Conservation (phyloP, 2,797 vertebrate species). For the Glyptemys insculpta region DNA sequence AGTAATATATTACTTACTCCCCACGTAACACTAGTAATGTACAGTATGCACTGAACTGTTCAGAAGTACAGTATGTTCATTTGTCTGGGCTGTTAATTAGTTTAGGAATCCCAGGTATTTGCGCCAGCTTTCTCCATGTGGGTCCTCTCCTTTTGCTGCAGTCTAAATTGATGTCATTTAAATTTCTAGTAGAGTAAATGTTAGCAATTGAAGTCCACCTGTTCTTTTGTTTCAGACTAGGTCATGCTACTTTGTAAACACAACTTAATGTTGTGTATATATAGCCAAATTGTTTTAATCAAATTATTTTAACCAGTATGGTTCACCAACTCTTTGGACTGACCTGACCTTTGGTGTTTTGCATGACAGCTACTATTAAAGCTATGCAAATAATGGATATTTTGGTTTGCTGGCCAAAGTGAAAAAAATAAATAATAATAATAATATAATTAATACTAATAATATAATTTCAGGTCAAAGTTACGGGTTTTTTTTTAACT, state of each 20-base stretch:
- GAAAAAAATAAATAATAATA: neutral
- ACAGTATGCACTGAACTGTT: neutral
- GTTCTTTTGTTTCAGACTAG: neutral
- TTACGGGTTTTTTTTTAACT: neutral
- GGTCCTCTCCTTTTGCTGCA: neutral
- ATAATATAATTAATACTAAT: neutral
- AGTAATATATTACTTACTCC: conserved; percentile 34
- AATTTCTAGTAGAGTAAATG: neutral
- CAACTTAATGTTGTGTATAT: neutral
- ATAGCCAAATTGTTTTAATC: neutral
- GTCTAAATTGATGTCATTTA: neutral
- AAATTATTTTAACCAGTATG: neutral
- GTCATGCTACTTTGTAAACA: neutral
- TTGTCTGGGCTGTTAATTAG: conserved; percentile 14
- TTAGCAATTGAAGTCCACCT: neutral
- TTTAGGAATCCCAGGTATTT: conserved; percentile 16
- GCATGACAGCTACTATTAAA: neutral
- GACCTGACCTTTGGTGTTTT: neutral
- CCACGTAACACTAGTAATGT: neutral
- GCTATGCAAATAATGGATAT: neutral
- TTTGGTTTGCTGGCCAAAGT: neutral
- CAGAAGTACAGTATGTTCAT: neutral
- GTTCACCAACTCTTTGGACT: neutral
- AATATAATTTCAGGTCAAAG: neutral
- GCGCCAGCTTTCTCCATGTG: neutral